Conservation (phyloP, 2,888 invertebrate genomes). For the Frankliniella intonsa region DNA sequence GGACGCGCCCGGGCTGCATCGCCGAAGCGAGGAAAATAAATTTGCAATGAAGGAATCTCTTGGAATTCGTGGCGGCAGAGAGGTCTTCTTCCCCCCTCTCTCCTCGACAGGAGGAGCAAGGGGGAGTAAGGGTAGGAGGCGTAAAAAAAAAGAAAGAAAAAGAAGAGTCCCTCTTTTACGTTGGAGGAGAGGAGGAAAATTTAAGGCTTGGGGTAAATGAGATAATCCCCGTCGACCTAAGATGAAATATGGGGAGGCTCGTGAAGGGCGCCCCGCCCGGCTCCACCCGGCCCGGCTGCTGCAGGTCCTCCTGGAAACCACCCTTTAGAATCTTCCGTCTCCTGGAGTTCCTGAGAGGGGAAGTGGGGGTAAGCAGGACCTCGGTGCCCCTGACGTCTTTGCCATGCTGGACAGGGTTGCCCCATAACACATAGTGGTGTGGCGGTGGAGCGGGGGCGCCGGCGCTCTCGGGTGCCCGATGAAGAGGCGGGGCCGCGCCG, state of each 20-base stretch:
- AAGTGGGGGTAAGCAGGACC: too few species aligned
- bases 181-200: neutral
- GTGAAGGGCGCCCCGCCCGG: neutral
- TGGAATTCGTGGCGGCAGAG: neutral
- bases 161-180: neutral
- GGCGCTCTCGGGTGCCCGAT: neutral
- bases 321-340: too few species aligned
- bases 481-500: neutral
- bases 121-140: neutral
- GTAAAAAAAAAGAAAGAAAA: neutral
- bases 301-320: too few species aligned
- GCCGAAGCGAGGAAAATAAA: slow-evolving; percentile 17
- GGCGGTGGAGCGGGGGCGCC: too few species aligned
- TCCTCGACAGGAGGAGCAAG: neutral
- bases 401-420: too few species aligned
- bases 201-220: slow-evolving; percentile 14
- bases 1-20: neutral
- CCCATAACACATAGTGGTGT: too few species aligned
- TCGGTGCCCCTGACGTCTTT: too few species aligned
- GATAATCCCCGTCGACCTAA: neutral
- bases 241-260: slow-evolving; percentile 1
- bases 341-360: too few species aligned
- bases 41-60: slow-evolving; percentile 15
- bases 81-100: neutral
- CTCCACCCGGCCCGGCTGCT: neutral